Conservation (phyloP, 2,113 vertebrate genomes). For the Peromyscus californicus region DNA sequence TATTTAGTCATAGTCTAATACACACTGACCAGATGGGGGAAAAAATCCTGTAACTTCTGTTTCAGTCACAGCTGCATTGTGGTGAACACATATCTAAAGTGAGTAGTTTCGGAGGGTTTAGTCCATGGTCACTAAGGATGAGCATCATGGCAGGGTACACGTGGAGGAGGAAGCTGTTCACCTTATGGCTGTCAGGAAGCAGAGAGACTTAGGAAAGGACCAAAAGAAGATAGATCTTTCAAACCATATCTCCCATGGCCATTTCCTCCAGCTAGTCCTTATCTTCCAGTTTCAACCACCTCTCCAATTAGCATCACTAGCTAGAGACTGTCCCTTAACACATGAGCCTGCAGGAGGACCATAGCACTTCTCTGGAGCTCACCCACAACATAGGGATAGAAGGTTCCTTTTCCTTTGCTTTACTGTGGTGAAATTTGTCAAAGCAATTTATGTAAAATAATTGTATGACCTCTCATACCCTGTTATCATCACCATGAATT, state of each 20-base stretch:
- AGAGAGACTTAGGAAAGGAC: not conserved
- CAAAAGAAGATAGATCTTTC: not conserved
- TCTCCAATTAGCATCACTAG: not conserved
- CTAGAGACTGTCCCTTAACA: not conserved
- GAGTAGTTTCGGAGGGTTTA: too few species aligned
- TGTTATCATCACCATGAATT: not conserved
- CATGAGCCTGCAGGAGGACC: not conserved
- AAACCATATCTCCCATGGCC: not conserved
- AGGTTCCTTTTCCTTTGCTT: not conserved
- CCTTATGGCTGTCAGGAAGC: not conserved
- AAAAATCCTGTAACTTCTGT: not conserved
- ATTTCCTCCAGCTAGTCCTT: not conserved
- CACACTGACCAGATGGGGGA: not conserved
- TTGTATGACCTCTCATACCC: not conserved
- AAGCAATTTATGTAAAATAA: slow-evolving; percentile 4
- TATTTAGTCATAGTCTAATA: slow-evolving; percentile 13
- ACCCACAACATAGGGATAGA: not conserved
- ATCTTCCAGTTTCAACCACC: not conserved
- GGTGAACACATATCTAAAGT: not conserved
- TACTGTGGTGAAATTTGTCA: not conserved
- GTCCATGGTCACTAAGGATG: too few species aligned
- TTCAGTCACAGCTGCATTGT: not conserved
- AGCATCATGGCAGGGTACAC: too few species aligned
- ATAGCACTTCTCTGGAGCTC: slow-evolving; percentile 6
- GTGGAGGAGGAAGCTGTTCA: not conserved